A percentile compares a stretch with the other conserved stretches of the same genome.
Evolutionary conservation across 2,113 vertebrate genomes (phyloP).

Genomic region (Gnathonemus echidnorhynchus): DNA sequence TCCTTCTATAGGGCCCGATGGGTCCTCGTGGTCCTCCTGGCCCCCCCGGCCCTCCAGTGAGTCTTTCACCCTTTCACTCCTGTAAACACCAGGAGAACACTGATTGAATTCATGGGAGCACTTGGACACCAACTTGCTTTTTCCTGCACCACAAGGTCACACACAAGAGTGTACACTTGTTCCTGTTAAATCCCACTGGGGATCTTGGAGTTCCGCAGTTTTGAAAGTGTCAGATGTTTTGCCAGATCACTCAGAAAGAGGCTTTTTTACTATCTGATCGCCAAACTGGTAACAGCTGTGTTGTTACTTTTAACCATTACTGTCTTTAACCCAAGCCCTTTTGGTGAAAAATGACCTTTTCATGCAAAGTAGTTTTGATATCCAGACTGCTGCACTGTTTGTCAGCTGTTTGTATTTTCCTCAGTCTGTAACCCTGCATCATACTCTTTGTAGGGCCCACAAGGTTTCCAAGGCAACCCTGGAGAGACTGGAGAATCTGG

Average conservation of each 20-base stretch:
- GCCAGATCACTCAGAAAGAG: neutral
- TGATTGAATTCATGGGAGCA: neutral
- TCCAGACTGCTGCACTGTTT: neutral
- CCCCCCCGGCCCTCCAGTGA: slow-evolving; percentile 80
- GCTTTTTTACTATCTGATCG: neutral
- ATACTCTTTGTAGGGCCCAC: slow-evolving; percentile 70
- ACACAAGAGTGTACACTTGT: neutral
- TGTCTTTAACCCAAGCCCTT: neutral
- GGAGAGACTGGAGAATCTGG: slow-evolving; percentile 89
- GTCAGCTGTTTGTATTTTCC: neutral
- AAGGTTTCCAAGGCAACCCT: slow-evolving; percentile 88
- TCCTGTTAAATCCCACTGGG: neutral
- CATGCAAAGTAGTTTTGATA: neutral
- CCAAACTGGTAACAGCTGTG: neutral
- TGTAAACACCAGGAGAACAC: neutral
- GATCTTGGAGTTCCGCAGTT: neutral
- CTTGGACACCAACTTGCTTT: neutral
- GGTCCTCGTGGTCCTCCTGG: slow-evolving; percentile 89
- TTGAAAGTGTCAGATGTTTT: neutral
- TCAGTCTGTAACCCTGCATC: slow-evolving; percentile 2
- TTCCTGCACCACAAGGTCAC: neutral
- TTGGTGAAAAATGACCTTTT: neutral
- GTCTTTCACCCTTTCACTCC: slow-evolving; percentile 26
- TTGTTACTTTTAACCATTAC: neutral
- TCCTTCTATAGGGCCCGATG: slow-evolving; percentile 77